Conservation (phyloP, 2,888 invertebrate species). For the Lapara coniferarum region DNA sequence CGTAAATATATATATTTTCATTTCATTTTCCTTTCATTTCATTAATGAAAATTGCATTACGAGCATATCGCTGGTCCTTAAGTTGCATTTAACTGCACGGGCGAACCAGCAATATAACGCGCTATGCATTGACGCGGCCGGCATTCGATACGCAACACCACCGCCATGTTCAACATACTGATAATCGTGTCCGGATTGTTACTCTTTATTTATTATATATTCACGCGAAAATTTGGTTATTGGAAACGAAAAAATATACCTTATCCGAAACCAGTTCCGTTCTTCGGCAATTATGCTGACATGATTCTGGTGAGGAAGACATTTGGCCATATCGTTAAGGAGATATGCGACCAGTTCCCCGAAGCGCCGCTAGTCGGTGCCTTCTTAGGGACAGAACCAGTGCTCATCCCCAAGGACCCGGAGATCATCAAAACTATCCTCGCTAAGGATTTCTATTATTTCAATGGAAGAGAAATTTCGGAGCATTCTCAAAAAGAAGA, state of each 20-base stretch:
- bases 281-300: conserved; percentile 37
- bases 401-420: conserved; percentile 39
- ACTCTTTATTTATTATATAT: not conserved
- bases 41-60: not conserved
- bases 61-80: not conserved
- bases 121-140: not conserved
- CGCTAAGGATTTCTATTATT: conserved; percentile 42
- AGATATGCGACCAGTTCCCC: conserved; percentile 36
- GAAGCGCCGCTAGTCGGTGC: conserved; percentile 38
- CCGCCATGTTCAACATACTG: not conserved
- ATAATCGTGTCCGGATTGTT: not conserved
- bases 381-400: conserved; percentile 40
- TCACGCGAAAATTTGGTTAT: conserved; percentile 25
- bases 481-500: conserved; percentile 32
- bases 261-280: conserved; percentile 29
- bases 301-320: conserved; percentile 33
- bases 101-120: not conserved
- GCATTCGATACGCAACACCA: not conserved
- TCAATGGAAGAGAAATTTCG: conserved; percentile 38
- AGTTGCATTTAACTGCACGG: not conserved
- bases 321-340: conserved; percentile 31
- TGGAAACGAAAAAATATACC: conserved; percentile 38
- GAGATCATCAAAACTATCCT: conserved; percentile 37
- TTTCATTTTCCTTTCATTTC: too few species aligned
- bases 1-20: too few species aligned